These are phyloP conservation scores for Anarhynchus alexandrinus DNA, from an alignment of 2,113 vertebrate species.

Conservation along the genomic window DNA sequence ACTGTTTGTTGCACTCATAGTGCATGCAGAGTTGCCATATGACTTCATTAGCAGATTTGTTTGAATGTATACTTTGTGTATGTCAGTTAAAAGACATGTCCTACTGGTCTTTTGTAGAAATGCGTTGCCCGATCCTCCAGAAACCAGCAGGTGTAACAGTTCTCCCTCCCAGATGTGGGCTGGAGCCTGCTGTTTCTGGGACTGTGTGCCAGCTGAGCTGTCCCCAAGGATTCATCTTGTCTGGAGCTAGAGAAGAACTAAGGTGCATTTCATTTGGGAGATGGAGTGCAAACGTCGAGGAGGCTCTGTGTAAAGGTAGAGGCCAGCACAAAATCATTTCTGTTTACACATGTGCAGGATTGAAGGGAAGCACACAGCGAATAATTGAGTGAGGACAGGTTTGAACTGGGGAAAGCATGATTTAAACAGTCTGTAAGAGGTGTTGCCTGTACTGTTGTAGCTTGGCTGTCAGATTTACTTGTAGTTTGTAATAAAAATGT, in stretches of 20 bases:
- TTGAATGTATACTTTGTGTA: not conserved
- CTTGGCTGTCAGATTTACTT: not conserved
- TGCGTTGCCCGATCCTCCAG: slow-evolving; percentile 78
- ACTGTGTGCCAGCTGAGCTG: slow-evolving; percentile 83
- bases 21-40: not conserved
- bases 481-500: not conserved
- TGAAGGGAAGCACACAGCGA: not conserved
- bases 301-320: slow-evolving; percentile 87
- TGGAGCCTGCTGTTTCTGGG: slow-evolving; percentile 74
- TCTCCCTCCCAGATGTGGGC: slow-evolving; percentile 81
- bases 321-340: not conserved
- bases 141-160: slow-evolving; percentile 77
- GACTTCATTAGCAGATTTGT: not conserved
- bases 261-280: slow-evolving; percentile 84
- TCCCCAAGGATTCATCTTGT: slow-evolving; percentile 83
- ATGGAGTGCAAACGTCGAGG: slow-evolving; percentile 84
- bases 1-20: not conserved
- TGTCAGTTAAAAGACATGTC: not conserved
- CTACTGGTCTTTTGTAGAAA: slow-evolving; percentile 74
- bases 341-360: not conserved
- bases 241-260: slow-evolving; percentile 78
- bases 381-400: not conserved
- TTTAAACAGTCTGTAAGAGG: not conserved
- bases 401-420: not conserved
- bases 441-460: not conserved